A percentile compares a stretch with the other conserved stretches of the same genome.
These are phyloP conservation scores for Uropsilus gracilis DNA, from an alignment of 2,113 vertebrate genomes.

Conservation along the genomic window DNA sequence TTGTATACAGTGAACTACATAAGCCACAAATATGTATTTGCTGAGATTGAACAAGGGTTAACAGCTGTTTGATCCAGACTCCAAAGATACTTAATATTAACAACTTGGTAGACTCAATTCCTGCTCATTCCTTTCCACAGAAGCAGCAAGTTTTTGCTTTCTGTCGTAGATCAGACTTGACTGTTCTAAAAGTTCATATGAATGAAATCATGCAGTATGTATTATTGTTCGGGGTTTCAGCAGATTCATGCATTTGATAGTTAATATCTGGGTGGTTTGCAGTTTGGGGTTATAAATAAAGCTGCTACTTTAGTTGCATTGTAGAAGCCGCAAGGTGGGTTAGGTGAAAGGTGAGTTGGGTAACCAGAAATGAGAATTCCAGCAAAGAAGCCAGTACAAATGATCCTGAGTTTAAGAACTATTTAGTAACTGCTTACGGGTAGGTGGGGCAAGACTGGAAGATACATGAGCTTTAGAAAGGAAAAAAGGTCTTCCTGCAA, in stretches of 20 bases:
- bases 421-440: neutral
- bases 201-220: neutral
- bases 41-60: conserved; percentile 7
- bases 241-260: neutral
- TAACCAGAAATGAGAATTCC: neutral
- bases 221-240: neutral
- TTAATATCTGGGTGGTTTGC: neutral
- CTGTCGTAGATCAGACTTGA: neutral
- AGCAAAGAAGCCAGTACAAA: neutral
- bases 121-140: neutral
- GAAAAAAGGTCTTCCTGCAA: neutral
- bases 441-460: neutral
- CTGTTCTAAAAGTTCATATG: neutral
- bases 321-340: neutral
- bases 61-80: neutral
- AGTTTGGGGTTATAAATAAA: neutral
- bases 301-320: neutral
- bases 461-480: neutral
- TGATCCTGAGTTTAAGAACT: neutral
- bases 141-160: conserved; percentile 4
- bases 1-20: neutral
- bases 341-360: neutral
- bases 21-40: neutral
- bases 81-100: neutral
- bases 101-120: neutral